Base-by-base conservation (phyloP, 2,113 vertebrate species). In the Nerophis ophidion region DNA sequence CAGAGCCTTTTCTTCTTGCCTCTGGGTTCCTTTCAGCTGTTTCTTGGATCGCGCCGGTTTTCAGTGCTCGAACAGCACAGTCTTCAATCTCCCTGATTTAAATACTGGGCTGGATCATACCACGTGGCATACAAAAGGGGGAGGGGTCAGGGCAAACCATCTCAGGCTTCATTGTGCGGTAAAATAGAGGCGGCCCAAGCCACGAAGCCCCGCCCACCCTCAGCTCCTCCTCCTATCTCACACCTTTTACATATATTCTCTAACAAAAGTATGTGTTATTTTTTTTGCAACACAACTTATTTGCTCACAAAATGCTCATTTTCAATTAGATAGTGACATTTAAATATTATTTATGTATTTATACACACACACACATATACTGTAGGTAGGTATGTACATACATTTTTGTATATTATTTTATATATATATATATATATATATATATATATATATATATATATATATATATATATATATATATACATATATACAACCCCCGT, bases 51-150 rank as follows among this genome's bases (percentile, higher is more conserved):
- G 34, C 74, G 57, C 76, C 55, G 77, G 81, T 68, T 79, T 64
- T 54, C 74, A 66, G 71, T 64, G 66, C 70, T 70, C 69, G 68
- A 77, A 61, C 79, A 66, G 65, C 59, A 57, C 65, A 67, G 76
- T 67, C 71, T 67, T 50, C 66, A 75, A 83, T 83, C 79, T 68
- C 76, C 79, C 69, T 75, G 71, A 81, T 86, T 86, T 89, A 88
- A 88, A 84, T 87, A 87, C 79, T 74, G 73, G 66, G 67, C 46
- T 78, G 76, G 87, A 81, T 8, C 54, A 56, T 81, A 88, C 84
- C 87, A 90, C 75, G 80, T 85, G 80, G 78, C 70, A 63, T 48
- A 59, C 64, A 62, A 44, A 9, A 16, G 65, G 70, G 84, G 75
- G 65, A 40, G 81, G 65, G 60, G 40, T 59, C 0, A 3, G 65